phyloP scores from a whole-genome alignment of 1,140 invertebrate genomes.

The Trachelipus rathkii region DNA sequence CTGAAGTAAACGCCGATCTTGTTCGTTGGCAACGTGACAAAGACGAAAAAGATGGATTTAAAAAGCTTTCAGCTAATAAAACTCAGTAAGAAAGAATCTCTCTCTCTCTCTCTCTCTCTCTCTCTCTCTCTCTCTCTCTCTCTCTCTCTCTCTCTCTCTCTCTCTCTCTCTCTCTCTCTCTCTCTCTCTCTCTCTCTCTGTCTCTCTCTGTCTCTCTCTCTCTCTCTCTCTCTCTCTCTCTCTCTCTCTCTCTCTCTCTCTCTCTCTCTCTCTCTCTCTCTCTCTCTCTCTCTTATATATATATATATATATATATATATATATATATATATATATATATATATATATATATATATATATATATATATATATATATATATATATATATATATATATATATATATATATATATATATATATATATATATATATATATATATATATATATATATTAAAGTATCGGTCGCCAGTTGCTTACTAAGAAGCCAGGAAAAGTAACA shows the following conservation, averaged over 20 bases:
- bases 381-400: not conserved
- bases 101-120: conserved; percentile 2
- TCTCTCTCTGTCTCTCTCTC: too few relatives aligned
- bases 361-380: not conserved
- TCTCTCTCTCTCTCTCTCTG: too few relatives aligned
- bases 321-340: not conserved
- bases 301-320: not conserved
- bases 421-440: not conserved
- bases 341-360: not conserved
- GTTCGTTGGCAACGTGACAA: conserved; percentile 64
- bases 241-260: too few relatives aligned
- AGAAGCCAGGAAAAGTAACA: conserved; percentile 59
- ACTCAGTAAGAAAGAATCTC: conserved; percentile 52
- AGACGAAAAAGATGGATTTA: conserved; percentile 58
- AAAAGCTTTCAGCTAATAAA: conserved; percentile 63
- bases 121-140: not conserved
- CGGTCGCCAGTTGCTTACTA: conserved; percentile 69
- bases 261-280: too few relatives aligned
- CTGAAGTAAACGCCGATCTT: conserved; percentile 72
- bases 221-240: too few relatives aligned
- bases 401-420: not conserved
- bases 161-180: too few relatives aligned
- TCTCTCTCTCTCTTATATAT: not conserved
- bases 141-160: not conserved
- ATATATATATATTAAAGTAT: conserved; percentile 55